A percentile compares a stretch with the other conserved stretches of the same genome.
Conservation (phyloP, 1,140 invertebrate species). For the Paramacrobiotus metropolitanus region DNA sequence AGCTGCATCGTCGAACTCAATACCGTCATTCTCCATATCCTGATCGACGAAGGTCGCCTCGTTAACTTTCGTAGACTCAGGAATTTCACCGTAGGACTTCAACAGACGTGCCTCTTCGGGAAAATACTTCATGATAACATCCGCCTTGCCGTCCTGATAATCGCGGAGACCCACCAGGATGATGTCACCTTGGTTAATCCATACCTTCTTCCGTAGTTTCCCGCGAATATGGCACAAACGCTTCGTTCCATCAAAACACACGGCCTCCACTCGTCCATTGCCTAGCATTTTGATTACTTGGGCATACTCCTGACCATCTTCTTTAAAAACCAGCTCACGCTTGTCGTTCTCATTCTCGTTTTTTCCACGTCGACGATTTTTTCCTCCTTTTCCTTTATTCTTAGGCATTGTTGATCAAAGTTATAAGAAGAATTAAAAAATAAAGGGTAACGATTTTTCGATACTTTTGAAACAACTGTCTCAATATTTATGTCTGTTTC, state of each 20-base stretch:
- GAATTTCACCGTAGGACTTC: conserved; percentile 95
- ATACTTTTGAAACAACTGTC: too few relatives aligned
- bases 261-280: conserved; percentile 91
- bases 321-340: conserved; percentile 92
- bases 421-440: too few relatives aligned
- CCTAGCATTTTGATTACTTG: conserved; percentile 99
- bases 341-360: conserved; percentile 99
- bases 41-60: conserved; percentile 79
- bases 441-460: too few relatives aligned
- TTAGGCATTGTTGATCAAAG: conserved; percentile 1
- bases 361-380: conserved; percentile 95
- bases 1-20: conserved; percentile 56
- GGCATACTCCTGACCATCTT: conserved; percentile 97
- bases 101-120: conserved; percentile 95
- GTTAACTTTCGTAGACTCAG: conserved; percentile 84
- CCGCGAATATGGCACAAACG: conserved; percentile 96
- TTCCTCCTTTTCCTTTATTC: conserved; percentile 82
- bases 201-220: conserved; percentile 46
- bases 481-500: too few relatives aligned
- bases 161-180: conserved; percentile 82
- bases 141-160: conserved; percentile 97
- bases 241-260: conserved; percentile 96
- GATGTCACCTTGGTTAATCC: conserved; percentile 97
- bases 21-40: conserved; percentile 75
- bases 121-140: conserved; percentile 98